A percentile compares a stretch with the other conserved stretches of the same genome.
phyloP scores from a whole-genome alignment of 2,888 invertebrate species.

The Dilophus febrilis region DNA sequence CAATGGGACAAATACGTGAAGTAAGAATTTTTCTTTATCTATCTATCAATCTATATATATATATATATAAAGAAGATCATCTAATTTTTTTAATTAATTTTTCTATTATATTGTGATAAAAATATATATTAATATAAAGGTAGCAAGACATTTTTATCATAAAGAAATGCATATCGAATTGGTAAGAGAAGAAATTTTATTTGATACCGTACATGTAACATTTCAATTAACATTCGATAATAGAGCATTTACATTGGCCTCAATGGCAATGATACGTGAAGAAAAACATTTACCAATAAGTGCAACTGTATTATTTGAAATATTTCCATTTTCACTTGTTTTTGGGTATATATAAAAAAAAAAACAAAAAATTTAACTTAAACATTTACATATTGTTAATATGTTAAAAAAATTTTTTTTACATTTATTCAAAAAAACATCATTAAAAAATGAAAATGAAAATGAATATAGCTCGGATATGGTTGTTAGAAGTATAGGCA shows the following conservation, averaged over 20 bases:
- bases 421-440: no score
- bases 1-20: slow-evolving; percentile 89
- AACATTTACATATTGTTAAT: no score
- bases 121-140: slow-evolving; percentile 30
- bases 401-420: no score
- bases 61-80: no score
- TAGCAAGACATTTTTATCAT: slow-evolving; percentile 85
- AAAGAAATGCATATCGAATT: slow-evolving; percentile 87
- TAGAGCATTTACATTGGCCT: slow-evolving; percentile 69
- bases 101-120: no score
- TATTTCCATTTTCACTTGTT: slow-evolving; percentile 95
- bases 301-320: slow-evolving; percentile 81
- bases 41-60: no score
- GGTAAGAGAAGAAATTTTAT: slow-evolving; percentile 66
- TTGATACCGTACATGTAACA: slow-evolving; percentile 85
- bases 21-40: slow-evolving; percentile 25
- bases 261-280: slow-evolving; percentile 68
- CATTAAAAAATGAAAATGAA: no score
- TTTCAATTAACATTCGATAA: slow-evolving; percentile 92
- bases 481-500: slow-evolving; percentile 76
- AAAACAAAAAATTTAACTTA: no score
- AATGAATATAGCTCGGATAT: slow-evolving; percentile 64
- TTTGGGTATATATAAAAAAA: slow-evolving; percentile 59
- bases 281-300: slow-evolving; percentile 79
- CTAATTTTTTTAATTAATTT: no score